Evolutionary conservation across 2,797 vertebrate genomes (phyloP), one percentile per base, ranked within the genome.

Genomic region (Cyprinella venusta): DNA sequence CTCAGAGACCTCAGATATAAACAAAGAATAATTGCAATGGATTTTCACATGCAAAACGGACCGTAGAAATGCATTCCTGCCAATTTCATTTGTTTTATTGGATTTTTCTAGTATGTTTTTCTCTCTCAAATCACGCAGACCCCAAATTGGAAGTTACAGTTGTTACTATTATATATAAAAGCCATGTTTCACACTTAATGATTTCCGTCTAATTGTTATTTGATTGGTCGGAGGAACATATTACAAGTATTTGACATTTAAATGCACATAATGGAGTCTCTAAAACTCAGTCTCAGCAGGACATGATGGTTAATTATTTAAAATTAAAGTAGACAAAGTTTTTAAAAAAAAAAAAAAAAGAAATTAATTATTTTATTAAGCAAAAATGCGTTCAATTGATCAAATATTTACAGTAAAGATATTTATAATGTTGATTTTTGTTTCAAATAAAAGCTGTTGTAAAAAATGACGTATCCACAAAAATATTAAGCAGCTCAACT

Each of bases 21-120:
- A 79, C 12, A 79, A 48, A 61, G 74, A 61, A 42, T 76, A 76
- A 76, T 42, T 59, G 54, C 33, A 61, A 61, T 61, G 36, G 74
- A 76, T 76, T 76, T 76, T 18, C 52, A 59, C 52, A 40, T 40
- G 33, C 52, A 52, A 30, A 45, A 50, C 33, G 8, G 21, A 10
- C 12, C 8, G 2, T 24, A 16, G 30, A 75, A 40, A n/a, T 40
- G 52, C 2, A 8, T 40, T 16, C 4, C 15, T 40, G 36, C 36
- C 10, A 9, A 24, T 59, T 59, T 24, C 0, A 24, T 10, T 59
- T 18, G 36, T 9, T 59, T 40, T 59, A 59, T 36, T 36, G 8
- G 16, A 59, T 3, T 74, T 24, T 33, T 33, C 7, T 36, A 1
- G 12, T 19, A 0, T 1, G 0, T 48, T 33, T 50, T 21, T 50